Percentiles rank a stretch among this genome's conserved stretches.
Evolutionary conservation across 2,797 vertebrate genomes (phyloP).

Genomic region (Neopelma chrysocephalum): DNA sequence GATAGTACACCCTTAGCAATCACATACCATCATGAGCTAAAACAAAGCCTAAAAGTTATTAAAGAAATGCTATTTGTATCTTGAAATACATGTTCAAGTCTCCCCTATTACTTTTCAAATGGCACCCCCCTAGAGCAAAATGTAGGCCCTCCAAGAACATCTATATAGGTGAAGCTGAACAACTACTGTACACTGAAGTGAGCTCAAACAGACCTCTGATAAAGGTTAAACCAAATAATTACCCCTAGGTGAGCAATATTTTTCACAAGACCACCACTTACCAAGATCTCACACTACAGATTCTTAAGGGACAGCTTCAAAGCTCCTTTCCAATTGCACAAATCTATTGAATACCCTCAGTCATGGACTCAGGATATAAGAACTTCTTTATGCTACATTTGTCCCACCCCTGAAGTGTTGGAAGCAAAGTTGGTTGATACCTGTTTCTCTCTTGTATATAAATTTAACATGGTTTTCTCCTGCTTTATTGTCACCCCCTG

Average conservation of each 20-base stretch:
- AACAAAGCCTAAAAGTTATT: background rate
- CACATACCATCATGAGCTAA: background rate
- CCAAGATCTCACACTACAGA: background rate
- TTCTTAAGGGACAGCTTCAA: background rate
- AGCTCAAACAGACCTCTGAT: background rate
- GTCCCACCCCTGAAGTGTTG: background rate
- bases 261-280: background rate
- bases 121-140: accelerated
- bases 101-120: background rate
- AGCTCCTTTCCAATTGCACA: background rate
- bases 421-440: background rate
- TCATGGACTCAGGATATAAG: background rate
- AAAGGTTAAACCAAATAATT: background rate
- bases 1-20: background rate
- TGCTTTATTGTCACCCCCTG: background rate
- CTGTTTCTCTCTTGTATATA: background rate
- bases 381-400: background rate
- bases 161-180: background rate
- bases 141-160: background rate
- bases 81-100: background rate
- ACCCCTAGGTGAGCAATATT: background rate
- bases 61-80: background rate
- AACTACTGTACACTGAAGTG: background rate
- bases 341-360: background rate
- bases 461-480: background rate